Percentiles rank a stretch among this genome's conserved stretches.
Evolutionary conservation across 2,797 vertebrate species (phyloP).

Genomic region (Manis javanica): DNA sequence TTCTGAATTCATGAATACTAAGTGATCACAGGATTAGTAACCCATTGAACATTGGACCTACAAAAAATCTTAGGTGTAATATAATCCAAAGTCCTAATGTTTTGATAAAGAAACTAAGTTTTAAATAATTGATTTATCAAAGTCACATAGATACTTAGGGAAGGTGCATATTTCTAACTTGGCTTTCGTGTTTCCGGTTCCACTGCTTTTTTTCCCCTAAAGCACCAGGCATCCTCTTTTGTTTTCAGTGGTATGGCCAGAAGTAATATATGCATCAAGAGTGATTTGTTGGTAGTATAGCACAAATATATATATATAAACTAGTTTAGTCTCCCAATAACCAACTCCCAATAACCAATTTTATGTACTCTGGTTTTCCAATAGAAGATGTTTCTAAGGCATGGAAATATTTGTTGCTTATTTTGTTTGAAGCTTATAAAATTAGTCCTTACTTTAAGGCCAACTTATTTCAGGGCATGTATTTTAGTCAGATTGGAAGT

Average conservation of each 20-base stretch:
- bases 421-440: conserved; percentile 39
- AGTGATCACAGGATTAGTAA: not conserved
- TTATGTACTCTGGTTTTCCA: not conserved
- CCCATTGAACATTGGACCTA: not conserved
- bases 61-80: not conserved
- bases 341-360: not conserved
- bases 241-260: not conserved
- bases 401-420: not conserved
- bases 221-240: not conserved
- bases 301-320: not conserved
- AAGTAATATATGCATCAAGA: not conserved
- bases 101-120: not conserved
- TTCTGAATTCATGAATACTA: not conserved
- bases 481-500: conserved; percentile 7
- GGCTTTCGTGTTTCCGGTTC: not conserved
- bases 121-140: not conserved
- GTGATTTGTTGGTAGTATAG: not conserved
- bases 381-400: not conserved
- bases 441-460: not conserved
- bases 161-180: not conserved
- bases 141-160: not conserved
- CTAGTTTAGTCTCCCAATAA: not conserved
- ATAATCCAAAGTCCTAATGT: not conserved
- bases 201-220: not conserved
- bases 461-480: not conserved